phyloP scores from a whole-genome alignment of 2,113 vertebrate species.

The Pluvialis apricaria region DNA sequence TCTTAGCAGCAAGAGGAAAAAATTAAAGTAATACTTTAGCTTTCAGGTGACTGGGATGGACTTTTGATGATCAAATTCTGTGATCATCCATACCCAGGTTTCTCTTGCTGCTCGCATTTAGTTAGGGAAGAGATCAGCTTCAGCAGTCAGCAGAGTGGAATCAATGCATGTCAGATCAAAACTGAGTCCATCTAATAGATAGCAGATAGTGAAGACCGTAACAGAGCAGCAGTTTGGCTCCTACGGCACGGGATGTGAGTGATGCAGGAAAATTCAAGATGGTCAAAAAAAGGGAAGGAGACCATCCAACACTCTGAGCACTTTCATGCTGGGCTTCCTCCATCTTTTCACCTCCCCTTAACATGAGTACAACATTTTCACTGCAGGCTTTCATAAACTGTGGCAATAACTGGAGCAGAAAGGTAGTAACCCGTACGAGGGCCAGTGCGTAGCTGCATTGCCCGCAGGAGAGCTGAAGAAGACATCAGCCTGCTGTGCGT shows the following conservation, averaged over 20 bases:
- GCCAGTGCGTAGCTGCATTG: background rate
- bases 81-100: background rate
- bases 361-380: background rate
- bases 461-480: background rate
- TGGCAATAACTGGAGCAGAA: slow-evolving; percentile 42
- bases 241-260: fast-evolving
- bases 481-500: background rate
- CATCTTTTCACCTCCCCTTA: background rate
- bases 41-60: background rate
- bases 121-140: background rate
- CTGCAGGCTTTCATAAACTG: background rate
- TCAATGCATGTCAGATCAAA: background rate
- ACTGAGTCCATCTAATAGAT: background rate
- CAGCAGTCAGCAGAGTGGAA: background rate
- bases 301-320: background rate
- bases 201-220: background rate
- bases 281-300: background rate
- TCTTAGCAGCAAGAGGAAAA: background rate
- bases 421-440: background rate
- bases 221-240: background rate
- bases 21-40: background rate
- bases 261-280: background rate
- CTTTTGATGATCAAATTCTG: background rate
- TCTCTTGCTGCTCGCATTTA: background rate
- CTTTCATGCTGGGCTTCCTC: background rate